Percentiles rank a stretch among this genome's conserved stretches.
These are phyloP conservation scores for Halcyon smyrnensis DNA, from an alignment of 2,797 vertebrate genomes.

Conservation along the genomic window DNA sequence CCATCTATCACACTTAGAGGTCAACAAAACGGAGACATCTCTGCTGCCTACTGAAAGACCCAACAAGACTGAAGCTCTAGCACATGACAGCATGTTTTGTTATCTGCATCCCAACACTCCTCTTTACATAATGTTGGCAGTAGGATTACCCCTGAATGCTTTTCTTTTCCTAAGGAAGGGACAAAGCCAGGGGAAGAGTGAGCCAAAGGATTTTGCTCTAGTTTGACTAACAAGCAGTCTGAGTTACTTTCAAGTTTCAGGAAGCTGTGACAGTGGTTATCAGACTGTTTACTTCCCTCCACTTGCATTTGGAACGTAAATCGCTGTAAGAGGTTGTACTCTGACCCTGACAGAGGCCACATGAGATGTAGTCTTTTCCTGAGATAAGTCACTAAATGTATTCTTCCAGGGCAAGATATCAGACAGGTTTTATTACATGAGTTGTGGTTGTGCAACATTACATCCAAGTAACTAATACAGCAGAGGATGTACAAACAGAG, in stretches of 20 bases:
- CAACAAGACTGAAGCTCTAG: background rate
- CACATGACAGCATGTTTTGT: background rate
- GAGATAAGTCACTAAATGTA: background rate
- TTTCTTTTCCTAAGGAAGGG: conserved; percentile 17
- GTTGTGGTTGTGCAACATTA: background rate
- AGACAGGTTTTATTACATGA: background rate
- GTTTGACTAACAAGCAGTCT: background rate
- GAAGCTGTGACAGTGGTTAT: background rate
- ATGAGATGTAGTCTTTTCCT: background rate
- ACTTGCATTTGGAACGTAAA: background rate
- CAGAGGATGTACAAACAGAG: background rate
- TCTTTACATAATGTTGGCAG: background rate
- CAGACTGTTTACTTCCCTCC: conserved; percentile 55
- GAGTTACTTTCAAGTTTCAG: conserved; percentile 54
- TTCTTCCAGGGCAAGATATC: background rate
- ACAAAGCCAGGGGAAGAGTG: background rate
- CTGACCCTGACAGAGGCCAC: background rate
- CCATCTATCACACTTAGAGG: accelerated
- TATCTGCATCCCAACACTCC: background rate
- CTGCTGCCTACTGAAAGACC: background rate
- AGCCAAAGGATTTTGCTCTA: background rate
- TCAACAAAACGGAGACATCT: background rate
- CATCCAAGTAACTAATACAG: background rate
- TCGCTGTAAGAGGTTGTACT: background rate
- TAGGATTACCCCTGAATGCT: background rate